Base-by-base conservation (phyloP, 2,888 invertebrate species). In the Nomada flava region DNA sequence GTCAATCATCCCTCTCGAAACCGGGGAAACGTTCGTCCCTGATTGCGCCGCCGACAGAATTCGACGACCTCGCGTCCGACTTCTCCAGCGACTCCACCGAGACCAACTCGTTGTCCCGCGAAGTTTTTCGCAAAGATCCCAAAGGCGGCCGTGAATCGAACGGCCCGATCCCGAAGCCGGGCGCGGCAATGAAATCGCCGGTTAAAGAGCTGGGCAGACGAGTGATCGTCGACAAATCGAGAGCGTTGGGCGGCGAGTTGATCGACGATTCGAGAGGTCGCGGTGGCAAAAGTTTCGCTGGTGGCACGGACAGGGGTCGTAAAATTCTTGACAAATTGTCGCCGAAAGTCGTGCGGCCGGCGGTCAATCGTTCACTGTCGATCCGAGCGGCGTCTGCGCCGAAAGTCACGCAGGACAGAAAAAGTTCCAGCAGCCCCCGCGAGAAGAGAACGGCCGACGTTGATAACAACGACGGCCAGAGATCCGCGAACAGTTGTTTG, bases 11-110 rank as follows among this genome's bases (percentile, higher is more conserved):
- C 18, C 64, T 50, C 47, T 20, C 78, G 47, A 70, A 26, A 4
- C 67, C 77, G 10, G 84, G 89, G 1, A 93, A 93, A 82, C 92
- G 94, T 0, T 88, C 90, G 7, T 94, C 94, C 5, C 91, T 94
- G 4, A 94, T 94, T 78, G 94, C 94, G 1, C 94, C 94, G 0
- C 94, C 94, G 0, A 79, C 87, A 11, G 92, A 92, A 84, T 94
- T 94, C 83, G 93, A 94, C 84, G 94, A 95, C 76, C 76, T 90
- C 29, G 83, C 86, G 0, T 90, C 91, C 0, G 92, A 91, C 59
- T 89, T 92, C 57, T 92, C 93, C 1, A 92, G 92, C 84, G 92
- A 93, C 53, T 92, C 92, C 36, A 91, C 93, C 47, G 93, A 93
- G 64, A 92, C 91, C 0, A 92, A 92, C 77, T 92, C 92, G 4